Evolutionary conservation across 2,113 vertebrate genomes (phyloP), one percentile per base, ranked within the genome.

Genomic region (cat (Felis catus)): DNA sequence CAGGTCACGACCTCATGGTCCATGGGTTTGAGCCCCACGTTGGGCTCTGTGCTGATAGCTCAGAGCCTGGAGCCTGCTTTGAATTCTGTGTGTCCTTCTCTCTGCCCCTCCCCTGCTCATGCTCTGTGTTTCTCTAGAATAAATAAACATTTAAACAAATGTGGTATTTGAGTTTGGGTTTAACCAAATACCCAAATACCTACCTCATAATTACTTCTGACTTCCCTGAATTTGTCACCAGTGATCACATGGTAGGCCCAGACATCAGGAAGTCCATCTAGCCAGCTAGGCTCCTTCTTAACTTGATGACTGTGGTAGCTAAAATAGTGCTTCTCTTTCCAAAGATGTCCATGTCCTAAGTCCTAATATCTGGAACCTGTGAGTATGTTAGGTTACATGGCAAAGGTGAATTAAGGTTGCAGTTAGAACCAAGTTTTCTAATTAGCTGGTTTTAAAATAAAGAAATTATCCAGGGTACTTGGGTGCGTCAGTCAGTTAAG

Each of bases 371-470:
- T 89, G 76, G 68, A 63, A 48, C 16, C 85, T 81, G 14, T 71
- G 66, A 73, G 48, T 55, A 80, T 88, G 84, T 68, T 82, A 73
- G 25, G 27, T 94, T 94, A 82, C 9, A 89, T 92, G 65, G 13
- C 66, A 63, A 65, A 94, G 45, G 66, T 33, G 58, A 48, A 82
- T 88, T 68, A 71, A 94, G 66, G 36, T 58, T 94, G 45, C 73
- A 82, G 65, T 61, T 66, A 55, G 48, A 87, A 58, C n/a, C 76
- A 94, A 88, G 21, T 10, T 81, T 71, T 36, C 74, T 71, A 81
- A 94, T 58, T 51, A 81, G 33, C 39, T 61, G 63, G n/a, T 58
- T 80, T 88, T 88, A 94, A 85, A 93, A 74, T 84, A 78, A 29
- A 61, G 36, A 61, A 23, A 29, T 89, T 73, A 51, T 39, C 53